Evolutionary conservation across 2,888 invertebrate species (phyloP).

Genomic region (Tigriopus californicus): DNA sequence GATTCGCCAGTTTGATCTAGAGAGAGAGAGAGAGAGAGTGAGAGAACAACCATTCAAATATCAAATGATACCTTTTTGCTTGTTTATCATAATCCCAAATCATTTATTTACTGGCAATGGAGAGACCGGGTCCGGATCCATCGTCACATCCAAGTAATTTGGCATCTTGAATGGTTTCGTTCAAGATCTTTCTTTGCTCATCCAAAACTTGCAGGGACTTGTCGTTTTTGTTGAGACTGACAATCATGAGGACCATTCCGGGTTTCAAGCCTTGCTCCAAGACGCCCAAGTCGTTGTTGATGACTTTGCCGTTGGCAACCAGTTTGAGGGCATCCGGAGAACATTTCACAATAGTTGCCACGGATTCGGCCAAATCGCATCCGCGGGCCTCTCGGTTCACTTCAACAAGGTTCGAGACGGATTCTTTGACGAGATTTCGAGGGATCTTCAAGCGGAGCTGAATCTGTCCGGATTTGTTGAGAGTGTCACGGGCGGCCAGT

Average conservation of each 20-base stretch:
- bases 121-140: neutral
- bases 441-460: slow-evolving; percentile 47
- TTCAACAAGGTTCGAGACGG: slow-evolving; percentile 35
- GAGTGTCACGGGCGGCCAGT: slow-evolving; percentile 45
- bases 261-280: neutral
- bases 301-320: slow-evolving; percentile 29
- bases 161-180: slow-evolving; percentile 22
- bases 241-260: slow-evolving; percentile 10
- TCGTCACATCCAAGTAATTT: slow-evolving; percentile 26
- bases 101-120: no score
- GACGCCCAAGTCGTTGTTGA: neutral
- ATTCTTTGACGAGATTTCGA: slow-evolving; percentile 23
- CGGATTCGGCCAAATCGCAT: slow-evolving; percentile 35
- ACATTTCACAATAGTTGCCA: slow-evolving; percentile 22
- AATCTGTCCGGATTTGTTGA: slow-evolving; percentile 48
- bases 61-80: no score
- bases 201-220: slow-evolving; percentile 19
- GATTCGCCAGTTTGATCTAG: slow-evolving; percentile 57
- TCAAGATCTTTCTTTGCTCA: slow-evolving; percentile 20
- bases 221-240: slow-evolving; percentile 13
- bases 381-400: slow-evolving; percentile 36
- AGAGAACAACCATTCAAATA: slow-evolving; percentile 19
- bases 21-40: slow-evolving; percentile 32
- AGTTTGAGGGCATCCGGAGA: slow-evolving; percentile 31
- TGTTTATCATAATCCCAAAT: no score